Evolutionary conservation across 1,140 invertebrate genomes (phyloP), one percentile per base, ranked within the genome.

Genomic region (Platorchestia sp.): DNA sequence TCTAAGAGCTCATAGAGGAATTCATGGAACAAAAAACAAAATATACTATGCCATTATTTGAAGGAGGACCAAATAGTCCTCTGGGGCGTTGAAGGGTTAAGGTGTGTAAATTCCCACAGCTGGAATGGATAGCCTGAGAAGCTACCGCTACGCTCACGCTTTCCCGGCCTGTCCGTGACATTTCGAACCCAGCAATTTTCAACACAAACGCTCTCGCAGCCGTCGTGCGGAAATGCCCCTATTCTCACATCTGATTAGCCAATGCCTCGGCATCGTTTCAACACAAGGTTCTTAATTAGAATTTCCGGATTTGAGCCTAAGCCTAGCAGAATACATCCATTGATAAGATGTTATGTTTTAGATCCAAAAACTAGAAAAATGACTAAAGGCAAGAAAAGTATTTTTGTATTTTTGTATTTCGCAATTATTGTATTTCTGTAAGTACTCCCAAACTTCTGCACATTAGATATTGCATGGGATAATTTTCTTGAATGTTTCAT

Each of bases 91-190:
- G n/a, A n/a, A n/a, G n/a, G 59, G 59, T 1, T 75, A 75, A 27
- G 27, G 59, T 75, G 59, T 75, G 59, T 51, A 19, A 7, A 51
- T 75, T 75, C 59, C 59, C 59, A 75, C 59, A 75, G 59, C 59
- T 75, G 59, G 59, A 75, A 75, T 75, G 27, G 27, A 36, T 75
- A 75, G 59, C 27, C 59, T 75, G 59, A 75, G 59, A 75, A 75
- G 59, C 59, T 36, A 75, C 59, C 59, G 14, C 59, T 75, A 36
- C 59, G 36, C 36, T 75, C 27, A 5, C 87, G 43, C 87, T 89
- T 89, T 89, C 87, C 87, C 87, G 87, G 5, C 0, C 27, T 41
- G 87, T 89, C 87, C 87, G 87, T 89, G 87, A 89, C 87, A 89
- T 89, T 75, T 89, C 87, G 43, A 43, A 41, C 43, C 41, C 86